Evolutionary conservation across 2,888 invertebrate genomes (phyloP).

Genomic region (Pachycephus smyrnensis): DNA sequence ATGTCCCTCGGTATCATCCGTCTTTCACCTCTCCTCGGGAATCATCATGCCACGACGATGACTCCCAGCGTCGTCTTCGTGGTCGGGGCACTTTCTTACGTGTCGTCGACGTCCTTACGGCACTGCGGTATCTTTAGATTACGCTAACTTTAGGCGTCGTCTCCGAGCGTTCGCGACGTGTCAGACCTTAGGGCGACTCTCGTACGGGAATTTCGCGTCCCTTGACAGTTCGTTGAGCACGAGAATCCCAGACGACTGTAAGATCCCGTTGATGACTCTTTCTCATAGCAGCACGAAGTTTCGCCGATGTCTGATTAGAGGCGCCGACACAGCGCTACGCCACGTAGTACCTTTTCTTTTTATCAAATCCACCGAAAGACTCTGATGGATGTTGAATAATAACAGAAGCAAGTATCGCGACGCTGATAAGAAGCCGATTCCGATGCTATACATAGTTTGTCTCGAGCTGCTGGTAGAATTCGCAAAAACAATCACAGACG

Average conservation of each 20-base stretch:
- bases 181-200: not conserved
- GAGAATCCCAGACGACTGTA: not conserved
- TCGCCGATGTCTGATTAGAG: not conserved
- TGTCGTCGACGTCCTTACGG: conserved; percentile 13
- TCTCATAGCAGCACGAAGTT: not conserved
- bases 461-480: not conserved
- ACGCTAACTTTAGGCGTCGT: conserved; percentile 25
- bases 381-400: not conserved
- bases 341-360: too few relatives aligned
- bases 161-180: not conserved
- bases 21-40: not conserved
- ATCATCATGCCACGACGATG: not conserved
- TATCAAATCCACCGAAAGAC: not conserved
- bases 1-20: not conserved
- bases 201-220: not conserved
- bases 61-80: not conserved
- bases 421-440: not conserved
- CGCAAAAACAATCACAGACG: not conserved
- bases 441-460: not conserved
- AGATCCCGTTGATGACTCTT: not conserved
- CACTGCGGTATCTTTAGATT: conserved; percentile 29
- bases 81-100: not conserved
- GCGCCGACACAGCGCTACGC: not conserved
- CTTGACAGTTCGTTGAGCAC: not conserved
- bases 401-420: not conserved